Percentiles rank a stretch among this genome's conserved stretches.
phyloP scores from a whole-genome alignment of 1,140 invertebrate species.

The Muscidifurax raptorellus region DNA sequence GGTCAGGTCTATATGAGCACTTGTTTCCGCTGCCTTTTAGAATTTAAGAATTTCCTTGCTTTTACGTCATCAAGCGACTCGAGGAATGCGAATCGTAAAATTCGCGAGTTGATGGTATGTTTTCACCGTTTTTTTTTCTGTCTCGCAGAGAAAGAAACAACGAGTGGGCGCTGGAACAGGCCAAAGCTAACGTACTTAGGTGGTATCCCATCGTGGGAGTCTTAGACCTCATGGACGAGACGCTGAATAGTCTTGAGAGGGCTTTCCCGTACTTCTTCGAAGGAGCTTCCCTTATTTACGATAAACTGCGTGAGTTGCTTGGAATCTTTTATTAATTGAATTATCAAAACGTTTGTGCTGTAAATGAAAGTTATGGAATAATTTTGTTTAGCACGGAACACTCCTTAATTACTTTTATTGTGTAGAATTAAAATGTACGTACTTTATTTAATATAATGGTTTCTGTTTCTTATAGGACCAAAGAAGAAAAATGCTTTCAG shows the following conservation, averaged over 20 bases:
- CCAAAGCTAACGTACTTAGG: slow-evolving; percentile 80
- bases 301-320: slow-evolving; percentile 76
- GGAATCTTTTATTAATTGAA: neutral
- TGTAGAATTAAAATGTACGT: too few species aligned
- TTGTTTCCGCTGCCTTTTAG: neutral
- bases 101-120: neutral
- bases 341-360: too few species aligned
- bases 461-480: slow-evolving; percentile 55
- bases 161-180: slow-evolving; percentile 78
- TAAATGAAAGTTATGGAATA: too few species aligned
- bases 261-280: slow-evolving; percentile 79
- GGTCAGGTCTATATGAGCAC: neutral
- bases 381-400: too few species aligned
- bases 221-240: slow-evolving; percentile 80
- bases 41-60: neutral
- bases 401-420: too few species aligned
- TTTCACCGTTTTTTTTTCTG: neutral
- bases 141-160: slow-evolving; percentile 77
- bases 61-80: slow-evolving; percentile 10
- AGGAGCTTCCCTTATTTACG: slow-evolving; percentile 76
- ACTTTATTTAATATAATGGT: neutral
- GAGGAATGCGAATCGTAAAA: slow-evolving; percentile 19
- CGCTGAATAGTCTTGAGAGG: slow-evolving; percentile 78
- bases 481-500: slow-evolving; percentile 49
- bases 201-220: slow-evolving; percentile 82